Evolutionary conservation across 2,797 vertebrate genomes (phyloP).

Genomic region (Lepus oiostolus): DNA sequence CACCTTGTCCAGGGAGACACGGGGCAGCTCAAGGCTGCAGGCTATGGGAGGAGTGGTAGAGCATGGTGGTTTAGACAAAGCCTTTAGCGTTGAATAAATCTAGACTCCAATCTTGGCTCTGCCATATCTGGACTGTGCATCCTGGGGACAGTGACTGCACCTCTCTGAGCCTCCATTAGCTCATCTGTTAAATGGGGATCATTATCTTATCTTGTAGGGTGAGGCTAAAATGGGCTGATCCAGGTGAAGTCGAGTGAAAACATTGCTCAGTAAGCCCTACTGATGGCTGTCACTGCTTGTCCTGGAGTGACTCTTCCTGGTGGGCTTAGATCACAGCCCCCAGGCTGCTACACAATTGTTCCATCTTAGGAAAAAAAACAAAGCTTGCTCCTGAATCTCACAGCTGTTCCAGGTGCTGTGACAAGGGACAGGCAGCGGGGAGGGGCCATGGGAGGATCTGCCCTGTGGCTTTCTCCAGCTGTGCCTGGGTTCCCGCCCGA

Average conservation of each 20-base stretch:
- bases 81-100: not conserved
- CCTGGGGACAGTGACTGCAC: not conserved
- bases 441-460: not conserved
- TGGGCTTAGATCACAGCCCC: not conserved
- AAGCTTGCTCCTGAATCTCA: not conserved
- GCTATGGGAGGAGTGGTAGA: too few species aligned
- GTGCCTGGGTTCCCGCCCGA: not conserved
- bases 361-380: not conserved
- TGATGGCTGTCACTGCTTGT: not conserved
- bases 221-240: not conserved
- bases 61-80: not conserved
- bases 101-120: not conserved
- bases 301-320: not conserved
- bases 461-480: not conserved
- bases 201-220: not conserved
- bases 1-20: not conserved
- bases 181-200: not conserved
- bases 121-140: not conserved
- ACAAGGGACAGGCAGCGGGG: not conserved
- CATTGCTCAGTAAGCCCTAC: not conserved
- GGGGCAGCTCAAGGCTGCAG: not conserved
- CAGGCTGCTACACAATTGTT: too few species aligned
- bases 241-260: not conserved
- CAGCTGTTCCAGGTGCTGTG: constrained; percentile 1
- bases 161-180: not conserved